A percentile compares a stretch with the other conserved stretches of the same genome.
These are phyloP conservation scores for Isaurus tuberculatus DNA, from an alignment of 92 coral and sea anemone species.

Conservation along the genomic window DNA sequence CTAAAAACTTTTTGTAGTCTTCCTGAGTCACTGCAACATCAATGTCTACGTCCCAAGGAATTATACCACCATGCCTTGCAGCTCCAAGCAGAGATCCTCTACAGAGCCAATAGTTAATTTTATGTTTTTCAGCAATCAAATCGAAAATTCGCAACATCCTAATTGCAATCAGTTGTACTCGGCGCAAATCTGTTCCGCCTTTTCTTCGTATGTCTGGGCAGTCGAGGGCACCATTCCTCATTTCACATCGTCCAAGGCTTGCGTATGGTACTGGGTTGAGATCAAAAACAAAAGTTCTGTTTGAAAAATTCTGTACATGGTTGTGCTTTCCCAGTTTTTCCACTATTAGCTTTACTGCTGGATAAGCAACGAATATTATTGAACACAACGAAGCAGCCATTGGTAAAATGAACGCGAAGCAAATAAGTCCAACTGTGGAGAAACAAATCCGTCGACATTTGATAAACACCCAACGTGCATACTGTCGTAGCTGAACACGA, in stretches of 20 bases:
- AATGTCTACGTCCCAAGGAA: conserved; percentile 83
- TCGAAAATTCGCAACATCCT: conserved; percentile 68
- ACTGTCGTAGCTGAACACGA: background rate
- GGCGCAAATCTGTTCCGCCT: conserved; percentile 45
- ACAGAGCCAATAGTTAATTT: conserved; percentile 67
- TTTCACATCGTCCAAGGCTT: conserved; percentile 46
- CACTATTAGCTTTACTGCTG: conserved; percentile 32
- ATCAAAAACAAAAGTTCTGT: conserved; percentile 10
- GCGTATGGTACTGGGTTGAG: conserved; percentile 32
- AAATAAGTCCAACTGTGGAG: background rate
- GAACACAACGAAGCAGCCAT: conserved; percentile 20
- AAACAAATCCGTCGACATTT: conserved; percentile 33
- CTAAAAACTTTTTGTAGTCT: conserved; percentile 69
- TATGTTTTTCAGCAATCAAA: conserved; percentile 67
- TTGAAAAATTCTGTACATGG: background rate
- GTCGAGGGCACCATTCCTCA: conserved; percentile 21
- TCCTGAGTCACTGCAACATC: conserved; percentile 69
- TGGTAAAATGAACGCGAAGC: conserved; percentile 15
- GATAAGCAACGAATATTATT: conserved; percentile 42
- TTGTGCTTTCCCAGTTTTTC: conserved; percentile 3
- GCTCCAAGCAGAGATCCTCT: conserved; percentile 80
- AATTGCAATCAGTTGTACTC: conserved; percentile 62
- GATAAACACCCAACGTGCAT: conserved; percentile 20
- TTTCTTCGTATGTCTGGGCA: conserved; percentile 73
- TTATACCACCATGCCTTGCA: conserved; percentile 75